Percentiles rank a stretch among this genome's conserved stretches.
Conservation (phyloP, 2,113 vertebrate species). For the Chaetodon auriga region DNA sequence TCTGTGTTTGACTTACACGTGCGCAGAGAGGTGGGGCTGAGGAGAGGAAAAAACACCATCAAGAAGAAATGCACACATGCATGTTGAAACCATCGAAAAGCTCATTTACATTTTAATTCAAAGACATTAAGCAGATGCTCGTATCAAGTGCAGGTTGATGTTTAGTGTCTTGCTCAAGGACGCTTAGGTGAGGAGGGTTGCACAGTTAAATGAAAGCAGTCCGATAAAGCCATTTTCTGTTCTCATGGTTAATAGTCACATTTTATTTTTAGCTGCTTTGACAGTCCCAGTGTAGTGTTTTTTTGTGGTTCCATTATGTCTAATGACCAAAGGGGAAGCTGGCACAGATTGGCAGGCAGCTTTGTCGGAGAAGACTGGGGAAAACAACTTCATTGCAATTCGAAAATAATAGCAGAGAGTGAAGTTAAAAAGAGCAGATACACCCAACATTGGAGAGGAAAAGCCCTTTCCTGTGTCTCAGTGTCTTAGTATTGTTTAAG, state of each 20-base stretch:
- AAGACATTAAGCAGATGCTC: constrained; percentile 82
- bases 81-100: constrained; percentile 59
- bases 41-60: constrained; percentile 18
- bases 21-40: constrained; percentile 24
- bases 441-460: neutral
- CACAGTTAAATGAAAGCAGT: constrained; percentile 30
- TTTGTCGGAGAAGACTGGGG: neutral
- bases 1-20: constrained; percentile 62
- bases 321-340: constrained; percentile 9
- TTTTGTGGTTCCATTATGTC: constrained; percentile 10
- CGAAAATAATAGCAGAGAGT: neutral
- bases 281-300: neutral
- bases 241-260: constrained; percentile 32
- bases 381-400: neutral
- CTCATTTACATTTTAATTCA: constrained; percentile 83
- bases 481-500: neutral
- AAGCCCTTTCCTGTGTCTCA: neutral
- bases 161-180: constrained; percentile 75
- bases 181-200: constrained; percentile 55
- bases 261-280: constrained; percentile 25
- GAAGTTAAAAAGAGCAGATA: neutral
- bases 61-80: constrained; percentile 55
- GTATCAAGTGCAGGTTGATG: constrained; percentile 59
- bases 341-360: neutral
- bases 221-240: constrained; percentile 27